Percentiles rank a stretch among this genome's conserved stretches.
Conservation (phyloP, 2,797 vertebrate genomes). For the Platalea minor region DNA sequence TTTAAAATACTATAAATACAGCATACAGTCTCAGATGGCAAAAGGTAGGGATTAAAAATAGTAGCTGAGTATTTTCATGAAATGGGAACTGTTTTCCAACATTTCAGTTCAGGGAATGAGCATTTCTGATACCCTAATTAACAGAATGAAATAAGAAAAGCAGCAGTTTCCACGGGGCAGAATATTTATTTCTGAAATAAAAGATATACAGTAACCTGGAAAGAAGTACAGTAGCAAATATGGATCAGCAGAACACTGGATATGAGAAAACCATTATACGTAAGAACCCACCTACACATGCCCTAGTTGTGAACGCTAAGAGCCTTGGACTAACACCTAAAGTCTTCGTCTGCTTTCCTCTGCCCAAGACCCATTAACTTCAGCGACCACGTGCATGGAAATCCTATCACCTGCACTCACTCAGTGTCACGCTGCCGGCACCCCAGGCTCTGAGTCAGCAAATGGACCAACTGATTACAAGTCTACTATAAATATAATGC, state of each 20-base stretch:
- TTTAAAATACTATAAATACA: background rate
- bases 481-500: background rate
- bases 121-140: constrained; percentile 1
- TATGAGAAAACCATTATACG: background rate
- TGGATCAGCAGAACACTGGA: background rate
- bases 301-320: background rate
- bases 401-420: background rate
- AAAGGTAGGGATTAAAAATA: background rate
- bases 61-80: background rate
- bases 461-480: background rate
- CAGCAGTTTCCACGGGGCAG: background rate
- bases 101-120: background rate
- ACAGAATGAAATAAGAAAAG: background rate
- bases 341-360: background rate
- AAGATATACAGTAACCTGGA: background rate
- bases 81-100: background rate
- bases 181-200: background rate
- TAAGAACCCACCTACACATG: background rate
- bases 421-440: background rate
- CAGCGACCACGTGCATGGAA: fast-evolving
- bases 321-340: background rate
- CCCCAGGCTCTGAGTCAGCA: background rate
- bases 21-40: background rate
- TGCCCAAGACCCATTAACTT: background rate
- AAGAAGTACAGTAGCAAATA: background rate